Percentiles rank a stretch among this genome's conserved stretches.
These are phyloP conservation scores for Mythimna lalbum DNA, from an alignment of 2,888 invertebrate genomes.

Conservation along the genomic window DNA sequence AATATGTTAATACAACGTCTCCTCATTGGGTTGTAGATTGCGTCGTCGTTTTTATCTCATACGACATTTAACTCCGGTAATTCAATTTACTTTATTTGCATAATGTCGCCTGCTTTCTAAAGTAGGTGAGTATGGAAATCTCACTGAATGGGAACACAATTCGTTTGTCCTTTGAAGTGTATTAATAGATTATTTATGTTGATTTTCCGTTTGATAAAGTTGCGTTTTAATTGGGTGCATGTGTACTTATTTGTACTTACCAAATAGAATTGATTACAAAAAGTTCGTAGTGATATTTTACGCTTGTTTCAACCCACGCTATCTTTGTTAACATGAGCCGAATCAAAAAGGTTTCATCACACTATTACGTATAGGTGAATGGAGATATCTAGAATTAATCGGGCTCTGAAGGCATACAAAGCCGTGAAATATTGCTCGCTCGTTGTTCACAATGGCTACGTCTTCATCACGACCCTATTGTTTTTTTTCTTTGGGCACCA, in stretches of 20 bases:
- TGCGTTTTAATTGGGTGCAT: slow-evolving; percentile 50
- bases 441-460: slow-evolving; percentile 90
- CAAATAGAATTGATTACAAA: slow-evolving; percentile 53
- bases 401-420: slow-evolving; percentile 88
- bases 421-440: slow-evolving; percentile 89
- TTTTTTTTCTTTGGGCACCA: slow-evolving; percentile 88
- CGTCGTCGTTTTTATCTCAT: slow-evolving; percentile 90
- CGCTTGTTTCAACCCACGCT: slow-evolving; percentile 75
- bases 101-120: slow-evolving; percentile 86
- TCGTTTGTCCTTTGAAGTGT: slow-evolving; percentile 68
- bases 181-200: slow-evolving; percentile 64
- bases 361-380: slow-evolving; percentile 86
- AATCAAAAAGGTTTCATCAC: slow-evolving; percentile 89
- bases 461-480: slow-evolving; percentile 90
- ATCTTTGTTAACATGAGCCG: slow-evolving; percentile 77
- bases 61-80: slow-evolving; percentile 91
- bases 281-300: slow-evolving; percentile 67
- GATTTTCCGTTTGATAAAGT: slow-evolving; percentile 56
- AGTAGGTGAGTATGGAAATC: slow-evolving; percentile 90
- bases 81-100: slow-evolving; percentile 91
- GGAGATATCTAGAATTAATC: slow-evolving; percentile 91
- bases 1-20: slow-evolving; percentile 89
- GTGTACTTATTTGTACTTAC: slow-evolving; percentile 41
- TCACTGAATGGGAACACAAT: slow-evolving; percentile 67
- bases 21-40: slow-evolving; percentile 90